phyloP scores from a whole-genome alignment of 1,140 invertebrate genomes.

The Hesperophylax magnus region DNA sequence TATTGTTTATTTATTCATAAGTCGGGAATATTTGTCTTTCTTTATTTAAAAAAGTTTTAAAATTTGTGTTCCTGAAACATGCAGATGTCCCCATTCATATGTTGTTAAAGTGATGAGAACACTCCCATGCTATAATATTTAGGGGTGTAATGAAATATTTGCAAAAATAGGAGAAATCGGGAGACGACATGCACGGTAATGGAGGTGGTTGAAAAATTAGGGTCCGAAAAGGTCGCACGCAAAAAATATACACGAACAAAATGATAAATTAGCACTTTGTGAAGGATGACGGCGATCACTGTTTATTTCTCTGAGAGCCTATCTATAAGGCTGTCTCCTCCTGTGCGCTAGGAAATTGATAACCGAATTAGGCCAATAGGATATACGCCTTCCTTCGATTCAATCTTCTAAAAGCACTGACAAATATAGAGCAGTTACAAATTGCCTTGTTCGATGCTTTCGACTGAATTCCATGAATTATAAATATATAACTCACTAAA shows the following conservation, averaged over 20 bases:
- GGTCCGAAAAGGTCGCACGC: conserved; percentile 52
- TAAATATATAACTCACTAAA: no score
- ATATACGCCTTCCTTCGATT: conserved; percentile 12
- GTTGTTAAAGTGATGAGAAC: background rate
- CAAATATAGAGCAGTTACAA: background rate
- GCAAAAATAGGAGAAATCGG: conserved; percentile 53
- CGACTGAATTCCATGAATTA: no score
- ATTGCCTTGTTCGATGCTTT: background rate
- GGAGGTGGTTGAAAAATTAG: conserved; percentile 56
- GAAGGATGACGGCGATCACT: conserved; percentile 40
- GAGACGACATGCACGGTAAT: conserved; percentile 55
- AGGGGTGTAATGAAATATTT: conserved; percentile 44
- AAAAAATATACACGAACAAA: conserved; percentile 51
- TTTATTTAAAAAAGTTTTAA: no score
- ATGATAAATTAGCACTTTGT: conserved; percentile 57
- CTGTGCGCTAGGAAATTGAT: conserved; percentile 6
- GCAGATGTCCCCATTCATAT: no score
- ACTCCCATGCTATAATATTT: conserved; percentile 35
- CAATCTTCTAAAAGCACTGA: conserved; percentile 3
- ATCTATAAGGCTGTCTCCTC: conserved; percentile 3
- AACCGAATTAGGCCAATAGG: conserved; percentile 23
- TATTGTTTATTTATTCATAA: no score
- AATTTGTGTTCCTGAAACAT: no score
- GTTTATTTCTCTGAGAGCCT: conserved; percentile 34
- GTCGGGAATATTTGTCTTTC: no score